Evolutionary conservation across 2,113 vertebrate genomes (phyloP), one percentile per base, ranked within the genome.

Genomic region (Gnathonemus echidnorhynchus): DNA sequence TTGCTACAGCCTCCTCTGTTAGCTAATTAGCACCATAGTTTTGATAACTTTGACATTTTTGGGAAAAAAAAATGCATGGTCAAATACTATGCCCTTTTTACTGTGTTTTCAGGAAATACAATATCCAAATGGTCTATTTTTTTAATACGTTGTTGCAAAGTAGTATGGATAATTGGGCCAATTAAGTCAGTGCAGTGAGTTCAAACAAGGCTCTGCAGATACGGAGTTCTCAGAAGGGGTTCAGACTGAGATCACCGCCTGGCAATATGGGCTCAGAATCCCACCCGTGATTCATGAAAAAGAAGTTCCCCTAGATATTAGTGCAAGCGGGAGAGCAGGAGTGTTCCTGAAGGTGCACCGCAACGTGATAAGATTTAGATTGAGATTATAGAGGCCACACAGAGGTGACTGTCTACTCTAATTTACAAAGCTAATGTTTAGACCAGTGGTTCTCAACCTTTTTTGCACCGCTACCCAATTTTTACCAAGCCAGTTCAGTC

Each of bases 21-120:
- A 85, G 24, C 39, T 45, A 85, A 85, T 85, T 85, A 48, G 42
- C 45, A 46, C 17, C 83, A 48, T n/a, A 46, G 19, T 85, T 85
- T 46, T 85, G 45, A 85, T 46, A 48, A 45, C 21, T 85, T 48
- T 85, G 83, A 48, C 83, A 85, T 85, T 80, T 42, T 42, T 0
- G 13, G 5, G 35, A 11, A 45, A 17, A 48, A n/a, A 13, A 21
- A n/a, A 17, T 56, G 6, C 19, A 48, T 85, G 62, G 27, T 85
- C 39, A 21, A 85, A 85, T 10, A 48, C 24, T 85, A 46, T 46
- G 45, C 35, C 13, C 46, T 48, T 85, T 85, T 85, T 85, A 85
- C 42, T 48, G 45, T n/a, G 83, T 85, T 85, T 85, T 85, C 83
- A 48, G 83, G 83, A 85, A 85, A 85, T 85, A 46, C 45, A 24